A percentile compares a stretch with the other conserved stretches of the same genome.
phyloP scores from a whole-genome alignment of 1,140 invertebrate genomes.

The Pseudomyrmex flavicornis region DNA sequence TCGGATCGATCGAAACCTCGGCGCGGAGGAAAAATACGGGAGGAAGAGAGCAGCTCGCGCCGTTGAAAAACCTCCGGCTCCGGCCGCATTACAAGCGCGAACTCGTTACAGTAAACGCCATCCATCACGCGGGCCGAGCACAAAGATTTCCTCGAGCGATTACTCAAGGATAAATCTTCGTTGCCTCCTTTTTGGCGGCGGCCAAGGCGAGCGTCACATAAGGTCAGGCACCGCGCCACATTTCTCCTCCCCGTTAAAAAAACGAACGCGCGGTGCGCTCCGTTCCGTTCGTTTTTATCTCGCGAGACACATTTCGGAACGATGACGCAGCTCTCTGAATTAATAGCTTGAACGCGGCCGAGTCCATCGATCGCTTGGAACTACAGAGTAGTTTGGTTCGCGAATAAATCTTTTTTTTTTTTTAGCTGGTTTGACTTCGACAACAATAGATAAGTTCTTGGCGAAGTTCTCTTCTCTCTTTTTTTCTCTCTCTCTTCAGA shows the following conservation, averaged over 20 bases:
- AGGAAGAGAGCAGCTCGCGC: background rate
- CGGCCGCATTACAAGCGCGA: constrained; percentile 39
- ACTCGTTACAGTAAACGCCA: constrained; percentile 52
- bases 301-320: background rate
- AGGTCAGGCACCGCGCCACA: constrained; percentile 8
- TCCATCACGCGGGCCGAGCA: constrained; percentile 31
- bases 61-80: background rate
- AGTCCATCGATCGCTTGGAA: constrained; percentile 18
- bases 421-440: no score
- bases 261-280: no score
- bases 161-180: constrained; percentile 53
- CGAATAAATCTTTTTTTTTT: no score
- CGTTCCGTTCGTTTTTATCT: background rate
- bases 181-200: constrained; percentile 35
- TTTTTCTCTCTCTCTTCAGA: no score
- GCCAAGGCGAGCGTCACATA: background rate
- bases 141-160: constrained; percentile 11
- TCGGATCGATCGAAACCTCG: constrained; percentile 3
- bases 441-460: no score
- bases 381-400: no score
- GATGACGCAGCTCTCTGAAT: constrained; percentile 32
- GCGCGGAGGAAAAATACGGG: background rate
- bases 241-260: constrained; percentile 5
- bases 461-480: no score
- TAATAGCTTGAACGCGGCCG: constrained; percentile 25